A percentile compares a stretch with the other conserved stretches of the same genome.
Conservation (phyloP, 1,140 invertebrate species). For the Achatina immaculata region DNA sequence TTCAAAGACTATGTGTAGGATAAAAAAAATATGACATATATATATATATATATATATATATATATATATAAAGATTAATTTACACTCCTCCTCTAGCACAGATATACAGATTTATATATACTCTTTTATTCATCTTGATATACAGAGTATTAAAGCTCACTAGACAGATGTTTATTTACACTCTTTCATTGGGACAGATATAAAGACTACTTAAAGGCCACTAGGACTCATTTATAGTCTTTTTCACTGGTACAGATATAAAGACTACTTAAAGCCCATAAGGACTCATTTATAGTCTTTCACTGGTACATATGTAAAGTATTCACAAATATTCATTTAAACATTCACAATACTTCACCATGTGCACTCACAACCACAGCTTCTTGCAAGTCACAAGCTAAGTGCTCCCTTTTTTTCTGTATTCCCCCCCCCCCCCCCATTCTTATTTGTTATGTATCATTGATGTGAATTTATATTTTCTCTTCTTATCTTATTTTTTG, state of each 20-base stretch:
- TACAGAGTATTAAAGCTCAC: not conserved
- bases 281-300: not conserved
- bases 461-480: too few species aligned
- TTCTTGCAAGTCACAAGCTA: too few species aligned
- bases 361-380: too few species aligned
- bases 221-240: constrained; percentile 18
- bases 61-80: too few species aligned
- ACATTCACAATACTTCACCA: too few species aligned
- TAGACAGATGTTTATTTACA: not conserved
- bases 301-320: not conserved
- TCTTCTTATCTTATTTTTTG: too few species aligned
- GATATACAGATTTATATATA: not conserved
- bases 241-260: constrained; percentile 73
- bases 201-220: not conserved
- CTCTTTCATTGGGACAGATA: not conserved
- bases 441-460: too few species aligned
- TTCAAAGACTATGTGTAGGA: not conserved
- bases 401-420: too few species aligned
- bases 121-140: not conserved
- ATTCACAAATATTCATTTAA: too few species aligned
- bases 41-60: too few species aligned
- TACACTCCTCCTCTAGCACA: not conserved
- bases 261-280: not conserved
- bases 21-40: too few species aligned
- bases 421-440: too few species aligned